A percentile compares a stretch with the other conserved stretches of the same genome.
phyloP scores from a whole-genome alignment of 2,797 vertebrate genomes.

The Meda fulgida region DNA sequence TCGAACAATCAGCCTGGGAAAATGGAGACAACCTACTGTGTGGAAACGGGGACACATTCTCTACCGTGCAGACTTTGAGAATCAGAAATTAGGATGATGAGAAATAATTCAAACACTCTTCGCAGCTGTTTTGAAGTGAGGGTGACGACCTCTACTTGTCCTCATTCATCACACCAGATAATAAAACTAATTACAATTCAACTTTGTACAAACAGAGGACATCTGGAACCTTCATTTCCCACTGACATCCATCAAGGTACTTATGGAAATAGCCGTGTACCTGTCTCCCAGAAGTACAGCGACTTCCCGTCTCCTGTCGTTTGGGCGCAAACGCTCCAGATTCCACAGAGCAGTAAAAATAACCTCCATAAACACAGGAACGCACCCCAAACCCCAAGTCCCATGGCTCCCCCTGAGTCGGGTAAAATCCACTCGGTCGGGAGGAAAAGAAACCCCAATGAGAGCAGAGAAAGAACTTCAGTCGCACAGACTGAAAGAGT shows the following conservation, averaged over 20 bases:
- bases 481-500: slow-evolving; percentile 37
- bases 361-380: slow-evolving; percentile 74
- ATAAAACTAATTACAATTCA: background rate
- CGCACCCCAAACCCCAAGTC: slow-evolving; percentile 72
- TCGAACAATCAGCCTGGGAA: slow-evolving; percentile 15
- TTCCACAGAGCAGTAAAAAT: slow-evolving; percentile 79
- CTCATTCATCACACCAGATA: background rate
- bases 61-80: slow-evolving; percentile 34
- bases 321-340: slow-evolving; percentile 75
- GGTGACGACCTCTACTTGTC: background rate
- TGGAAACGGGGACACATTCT: slow-evolving; percentile 31
- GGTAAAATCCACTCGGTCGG: slow-evolving; percentile 77
- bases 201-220: slow-evolving; percentile 14
- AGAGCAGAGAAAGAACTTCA: slow-evolving; percentile 50
- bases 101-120: slow-evolving; percentile 38
- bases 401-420: slow-evolving; percentile 80
- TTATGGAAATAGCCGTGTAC: slow-evolving; percentile 75
- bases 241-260: slow-evolving; percentile 14
- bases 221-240: background rate
- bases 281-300: slow-evolving; percentile 95
- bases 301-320: slow-evolving; percentile 84
- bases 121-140: slow-evolving; percentile 17
- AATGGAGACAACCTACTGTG: slow-evolving; percentile 29
- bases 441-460: slow-evolving; percentile 51
- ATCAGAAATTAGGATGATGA: slow-evolving; percentile 32